Evolutionary conservation across 2,797 vertebrate genomes (phyloP), one percentile per base, ranked within the genome.

Genomic region (Lepidocolaptes lacrymiger): DNA sequence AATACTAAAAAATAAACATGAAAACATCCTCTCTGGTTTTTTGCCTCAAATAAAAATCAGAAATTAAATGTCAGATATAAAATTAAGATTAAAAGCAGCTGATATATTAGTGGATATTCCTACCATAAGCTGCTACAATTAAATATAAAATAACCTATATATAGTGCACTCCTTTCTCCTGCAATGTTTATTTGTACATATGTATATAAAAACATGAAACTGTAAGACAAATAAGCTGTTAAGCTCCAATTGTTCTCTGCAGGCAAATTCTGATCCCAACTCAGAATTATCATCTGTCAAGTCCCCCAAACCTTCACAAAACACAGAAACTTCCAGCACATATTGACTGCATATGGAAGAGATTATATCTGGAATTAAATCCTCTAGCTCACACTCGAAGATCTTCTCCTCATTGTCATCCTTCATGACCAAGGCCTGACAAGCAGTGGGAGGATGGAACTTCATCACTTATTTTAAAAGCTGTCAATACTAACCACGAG

Each of bases 361-460:
- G 81, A 36, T 43, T 36, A 54, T 52, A 89, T 84, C 72, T 96
- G 91, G 73, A 93, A 88, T 88, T 89, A 71, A 94, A 85, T 37
- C 71, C 64, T 73, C 78, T 68, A 75, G 76, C 85, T 88, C 64
- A 30, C 51, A 62, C 75, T 46, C 86, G 89, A 89, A 85, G 82
- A 91, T 95, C 54, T 71, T 93, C 90, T 91, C 66, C 51, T 89
- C 76, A 78, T 88, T 94, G 93, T 85, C 92, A 88, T 84, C 78
- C 59, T 84, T 93, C 93, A 92, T 56, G 91, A 92, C 89, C 90
- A 92, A 90, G 92, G 86, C 92, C 92, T 96, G 92, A 94, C 87
- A 93, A 62, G 54, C 24, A 97, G 91, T 91, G 63, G 95, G 93
- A 91, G 43, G 91, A 79, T 14, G 72, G 48, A 93, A 92, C 92